Percentiles rank a stretch among this genome's conserved stretches.
Evolutionary conservation across 2,888 invertebrate species (phyloP).

Genomic region (Globia sparganii): DNA sequence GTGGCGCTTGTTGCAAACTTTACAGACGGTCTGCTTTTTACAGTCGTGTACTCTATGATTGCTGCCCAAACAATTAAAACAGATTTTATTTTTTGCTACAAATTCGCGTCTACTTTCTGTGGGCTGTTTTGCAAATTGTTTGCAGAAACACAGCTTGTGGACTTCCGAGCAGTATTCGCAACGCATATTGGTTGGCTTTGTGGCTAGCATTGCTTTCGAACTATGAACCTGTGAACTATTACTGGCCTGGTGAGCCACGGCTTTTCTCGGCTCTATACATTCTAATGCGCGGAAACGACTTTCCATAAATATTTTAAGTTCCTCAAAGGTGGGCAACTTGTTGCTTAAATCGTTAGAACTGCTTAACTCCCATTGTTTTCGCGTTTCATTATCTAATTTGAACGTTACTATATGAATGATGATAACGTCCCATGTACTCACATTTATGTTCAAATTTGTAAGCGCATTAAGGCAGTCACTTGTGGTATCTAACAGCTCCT

Average conservation of each 20-base stretch:
- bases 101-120: no score
- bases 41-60: no score
- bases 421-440: constrained; percentile 49
- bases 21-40: no score
- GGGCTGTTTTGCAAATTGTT: constrained; percentile 14
- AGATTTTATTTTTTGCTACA: no score
- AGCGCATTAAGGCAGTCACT: constrained; percentile 53
- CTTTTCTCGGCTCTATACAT: constrained; percentile 43
- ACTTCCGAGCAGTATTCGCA: constrained; percentile 60
- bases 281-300: constrained; percentile 60
- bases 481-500: constrained; percentile 49
- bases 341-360: constrained; percentile 17
- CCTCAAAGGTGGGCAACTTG: constrained; percentile 19
- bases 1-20: background rate
- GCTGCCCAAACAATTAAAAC: no score
- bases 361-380: constrained; percentile 55
- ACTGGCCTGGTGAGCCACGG: constrained; percentile 5
- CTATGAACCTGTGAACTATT: constrained; percentile 7
- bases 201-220: constrained; percentile 23
- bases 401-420: constrained; percentile 45
- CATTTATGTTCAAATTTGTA: constrained; percentile 37
- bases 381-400: constrained; percentile 58
- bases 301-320: constrained; percentile 29
- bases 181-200: background rate
- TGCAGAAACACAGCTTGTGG: constrained; percentile 59